phyloP scores from a whole-genome alignment of 2,113 vertebrate species.

The Lonchura striata region DNA sequence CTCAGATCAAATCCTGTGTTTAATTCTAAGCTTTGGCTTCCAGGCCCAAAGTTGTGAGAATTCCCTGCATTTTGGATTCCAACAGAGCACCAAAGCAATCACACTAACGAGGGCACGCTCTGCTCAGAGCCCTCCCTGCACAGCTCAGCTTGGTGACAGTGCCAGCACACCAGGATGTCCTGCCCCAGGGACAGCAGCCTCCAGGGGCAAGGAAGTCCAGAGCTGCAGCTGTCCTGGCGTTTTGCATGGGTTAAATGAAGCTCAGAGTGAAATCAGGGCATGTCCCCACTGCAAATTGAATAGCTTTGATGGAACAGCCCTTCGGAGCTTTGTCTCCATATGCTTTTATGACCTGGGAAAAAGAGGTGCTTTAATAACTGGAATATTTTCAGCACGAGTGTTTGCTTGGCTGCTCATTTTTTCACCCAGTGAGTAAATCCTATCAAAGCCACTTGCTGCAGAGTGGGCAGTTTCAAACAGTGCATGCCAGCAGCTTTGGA shows the following conservation, averaged over 20 bases:
- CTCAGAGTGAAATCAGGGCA: not conserved
- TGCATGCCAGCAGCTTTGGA: not conserved
- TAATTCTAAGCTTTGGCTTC: not conserved
- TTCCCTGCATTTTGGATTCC: not conserved
- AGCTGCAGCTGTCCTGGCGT: not conserved
- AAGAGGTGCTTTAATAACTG: not conserved
- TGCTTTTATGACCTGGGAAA: not conserved
- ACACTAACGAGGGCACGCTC: not conserved
- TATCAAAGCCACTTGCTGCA: not conserved
- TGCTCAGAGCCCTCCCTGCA: not conserved
- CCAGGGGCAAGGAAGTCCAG: rapidly evolving
- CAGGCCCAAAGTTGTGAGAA: not conserved
- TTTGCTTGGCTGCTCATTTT: slow-evolving; percentile 5
- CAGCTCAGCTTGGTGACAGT: not conserved
- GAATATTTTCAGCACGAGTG: not conserved
- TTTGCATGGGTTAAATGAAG: not conserved
- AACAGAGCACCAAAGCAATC: not conserved
- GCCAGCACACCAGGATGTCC: not conserved
- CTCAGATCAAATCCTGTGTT: not conserved
- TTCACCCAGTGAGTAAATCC: not conserved
- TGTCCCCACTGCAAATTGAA: not conserved
- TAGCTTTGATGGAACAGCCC: not conserved
- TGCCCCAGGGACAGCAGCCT: not conserved
- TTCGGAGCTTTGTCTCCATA: slow-evolving; percentile 18
- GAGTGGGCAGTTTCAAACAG: not conserved